Base-by-base conservation (phyloP, 2,113 vertebrate species). In the Dasyurus viverrinus region DNA sequence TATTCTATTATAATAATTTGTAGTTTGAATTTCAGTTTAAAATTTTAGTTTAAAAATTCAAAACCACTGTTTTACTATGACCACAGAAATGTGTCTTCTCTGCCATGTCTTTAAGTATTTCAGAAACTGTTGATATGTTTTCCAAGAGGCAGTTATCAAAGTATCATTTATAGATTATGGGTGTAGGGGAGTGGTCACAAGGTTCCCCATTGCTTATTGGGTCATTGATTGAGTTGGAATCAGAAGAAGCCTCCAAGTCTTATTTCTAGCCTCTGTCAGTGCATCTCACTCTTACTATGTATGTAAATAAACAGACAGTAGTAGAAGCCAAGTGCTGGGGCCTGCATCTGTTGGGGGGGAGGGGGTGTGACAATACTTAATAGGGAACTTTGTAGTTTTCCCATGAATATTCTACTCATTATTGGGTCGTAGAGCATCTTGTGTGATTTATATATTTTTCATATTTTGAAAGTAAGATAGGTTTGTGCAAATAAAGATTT, bases 401-500 rank as follows among this genome's bases (percentile, higher is more conserved):
- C 8, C 5, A 89, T 60, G 26, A 1, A 42, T 22, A 53, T 11
- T 48, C 22, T 4, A 10, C 24, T 93, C 54, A 22, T 53, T 54
- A 6, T 89, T 90, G 25, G 93, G 36, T 92, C 27, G 30, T 19
- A 47, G n/a, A 47, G n/a, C 2, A 89, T 54, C 1, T 16, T 1
- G 8, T 84, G 0, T 23, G 90, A 27, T 92, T 93, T 93, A 92
- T 26, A 12, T 19, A 94, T n/a, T 94, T 50, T 57, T 92, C 47
- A 36, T 90, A 76, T 68, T 89, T 54, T 97, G 23, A 94, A 89
- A 50, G 9, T 89, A 96, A 16, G 48, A 46, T 10, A 55, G 24
- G 89, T 48, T 57, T 53, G 53, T 54, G 90, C 48, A 91, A 12
- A 9, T 5, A 95, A 92, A 91, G 84, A 19, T 92, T 94, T 94